Base-by-base conservation (phyloP, 2,888 invertebrate species). In the Trichopria drosophilae region DNA sequence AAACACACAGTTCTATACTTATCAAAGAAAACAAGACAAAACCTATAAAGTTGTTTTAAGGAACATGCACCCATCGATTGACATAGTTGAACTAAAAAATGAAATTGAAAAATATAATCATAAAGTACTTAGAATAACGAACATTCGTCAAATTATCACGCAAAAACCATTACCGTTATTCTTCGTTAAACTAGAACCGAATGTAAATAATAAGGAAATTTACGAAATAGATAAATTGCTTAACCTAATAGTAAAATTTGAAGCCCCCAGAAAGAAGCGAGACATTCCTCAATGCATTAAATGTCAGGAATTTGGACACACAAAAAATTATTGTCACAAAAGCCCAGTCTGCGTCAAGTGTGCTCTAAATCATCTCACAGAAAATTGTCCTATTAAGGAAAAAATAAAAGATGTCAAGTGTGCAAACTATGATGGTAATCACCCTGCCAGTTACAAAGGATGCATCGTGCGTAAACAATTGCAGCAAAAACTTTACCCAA, bases 341-440 rank as follows among this genome's bases (percentile, higher is more conserved):
- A 6, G 20, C 4, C 22, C 12, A n/a, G 36, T 9, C 36, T 36
- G 20, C 10, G 36, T 36, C 10, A 57, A 55, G 41, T 55, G 54
- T 18, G 50, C 50, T 15, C 22, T 35, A 20, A 45, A 52, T 15
- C 54, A 57, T 34, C 29, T 35, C n/a, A 50, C 57, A 7, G 24
- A 19, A 23, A n/a, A n/a, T n/a, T n/a, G n/a, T n/a, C n/a, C n/a
- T n/a, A n/a, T n/a, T n/a, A n/a, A n/a, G n/a, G n/a, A n/a, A n/a
- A n/a, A n/a, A n/a, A n/a, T n/a, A n/a, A n/a, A n/a, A n/a, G n/a
- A n/a, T n/a, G n/a, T n/a, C 20, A 36, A 36, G 19, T 36, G 20
- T 10, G 36, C 36, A 19, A 36, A 36, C 10, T 36, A 23, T 42
- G 35, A 22, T 6, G 57, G 53, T 12, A 35, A 56, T 13, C 60